A percentile compares a stretch with the other conserved stretches of the same genome.
phyloP scores from a whole-genome alignment of 2,113 vertebrate species.

The Cephalopholis sonnerati region DNA sequence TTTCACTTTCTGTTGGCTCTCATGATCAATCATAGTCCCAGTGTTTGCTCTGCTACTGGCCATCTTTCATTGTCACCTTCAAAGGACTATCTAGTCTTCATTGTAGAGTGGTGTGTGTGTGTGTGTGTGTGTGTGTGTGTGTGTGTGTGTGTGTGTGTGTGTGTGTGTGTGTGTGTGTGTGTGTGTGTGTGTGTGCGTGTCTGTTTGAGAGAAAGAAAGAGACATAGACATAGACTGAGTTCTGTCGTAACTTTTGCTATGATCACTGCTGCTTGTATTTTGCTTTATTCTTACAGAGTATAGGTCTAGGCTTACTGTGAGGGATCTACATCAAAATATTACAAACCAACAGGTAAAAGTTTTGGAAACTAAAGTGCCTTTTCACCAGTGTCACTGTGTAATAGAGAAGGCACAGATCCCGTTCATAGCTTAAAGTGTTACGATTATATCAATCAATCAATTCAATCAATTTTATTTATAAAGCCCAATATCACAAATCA shows the following conservation, averaged over 20 bases:
- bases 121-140: neutral
- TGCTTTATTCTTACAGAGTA: neutral
- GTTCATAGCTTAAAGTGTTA: neutral
- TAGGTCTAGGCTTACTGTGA: neutral
- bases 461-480: too few species aligned
- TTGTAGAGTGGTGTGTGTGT: neutral
- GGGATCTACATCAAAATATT: neutral
- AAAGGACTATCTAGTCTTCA: constrained; percentile 38
- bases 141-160: neutral
- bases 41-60: constrained; percentile 40
- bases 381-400: neutral
- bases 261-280: neutral
- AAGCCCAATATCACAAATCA: too few species aligned
- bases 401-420: neutral
- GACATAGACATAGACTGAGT: neutral
- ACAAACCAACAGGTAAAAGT: neutral
- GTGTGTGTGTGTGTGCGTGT: neutral
- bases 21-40: constrained; percentile 54
- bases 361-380: neutral
- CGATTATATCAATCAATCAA: too few species aligned
- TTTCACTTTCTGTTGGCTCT: constrained; percentile 54
- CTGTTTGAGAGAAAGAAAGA: neutral
- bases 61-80: constrained; percentile 63
- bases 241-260: neutral
- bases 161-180: neutral